Evolutionary conservation across 1,140 invertebrate genomes (phyloP).

Genomic region (Brachionus calyciflorus): DNA sequence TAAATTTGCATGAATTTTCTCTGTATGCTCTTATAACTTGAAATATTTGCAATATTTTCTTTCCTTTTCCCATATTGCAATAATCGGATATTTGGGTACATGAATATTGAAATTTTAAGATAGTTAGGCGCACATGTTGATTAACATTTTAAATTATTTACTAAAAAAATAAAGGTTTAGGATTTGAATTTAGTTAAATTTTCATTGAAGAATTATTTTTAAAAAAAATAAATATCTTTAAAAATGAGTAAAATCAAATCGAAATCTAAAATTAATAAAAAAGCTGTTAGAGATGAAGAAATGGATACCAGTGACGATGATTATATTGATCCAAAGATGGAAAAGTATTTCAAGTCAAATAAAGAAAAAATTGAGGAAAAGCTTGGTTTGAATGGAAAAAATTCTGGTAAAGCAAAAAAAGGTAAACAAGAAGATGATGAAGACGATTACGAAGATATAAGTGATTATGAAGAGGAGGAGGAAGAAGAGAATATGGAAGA

Average conservation of each 20-base stretch:
- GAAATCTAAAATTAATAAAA: background rate
- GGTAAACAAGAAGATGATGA: conserved; percentile 2
- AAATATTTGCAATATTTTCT: no score
- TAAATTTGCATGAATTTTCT: no score
- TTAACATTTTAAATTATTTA: conserved; percentile 27
- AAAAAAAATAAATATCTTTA: background rate
- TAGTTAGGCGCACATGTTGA: background rate
- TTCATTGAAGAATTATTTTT: no score
- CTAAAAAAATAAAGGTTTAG: background rate
- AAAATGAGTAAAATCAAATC: conserved; percentile 41
- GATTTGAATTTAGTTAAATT: no score
- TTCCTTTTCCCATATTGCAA: no score
- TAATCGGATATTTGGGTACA: no score
- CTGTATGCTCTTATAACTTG: no score
- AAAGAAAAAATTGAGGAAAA: conserved; percentile 22
- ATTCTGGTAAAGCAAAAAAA: background rate
- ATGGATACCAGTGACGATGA: conserved; percentile 43
- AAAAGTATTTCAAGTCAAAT: conserved; percentile 34
- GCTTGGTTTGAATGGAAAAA: background rate
- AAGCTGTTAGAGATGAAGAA: background rate
- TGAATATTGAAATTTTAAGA: background rate
- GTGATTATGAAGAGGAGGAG: conserved; percentile 65
- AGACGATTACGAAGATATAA: conserved; percentile 24
- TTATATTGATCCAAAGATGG: conserved; percentile 39
- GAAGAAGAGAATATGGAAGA: conserved; percentile 55